Percentiles rank a stretch among this genome's conserved stretches.
phyloP scores from a whole-genome alignment of 2,113 vertebrate genomes.

The Gracilinanus agilis region DNA sequence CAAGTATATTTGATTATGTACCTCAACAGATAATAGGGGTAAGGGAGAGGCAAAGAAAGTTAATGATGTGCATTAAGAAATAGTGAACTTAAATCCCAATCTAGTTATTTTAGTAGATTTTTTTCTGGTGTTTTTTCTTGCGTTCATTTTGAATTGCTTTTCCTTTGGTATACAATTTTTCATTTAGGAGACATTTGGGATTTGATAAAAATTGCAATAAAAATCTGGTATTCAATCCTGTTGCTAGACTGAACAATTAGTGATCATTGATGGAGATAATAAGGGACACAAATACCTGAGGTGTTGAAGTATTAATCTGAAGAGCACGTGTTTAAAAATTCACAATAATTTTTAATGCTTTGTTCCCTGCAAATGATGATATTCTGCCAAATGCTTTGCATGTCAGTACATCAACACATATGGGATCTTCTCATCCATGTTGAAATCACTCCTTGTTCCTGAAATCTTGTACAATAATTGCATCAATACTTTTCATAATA shows the following conservation, averaged over 20 bases:
- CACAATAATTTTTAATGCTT: background rate
- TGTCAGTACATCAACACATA: background rate
- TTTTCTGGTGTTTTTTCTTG: background rate
- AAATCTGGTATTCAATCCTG: background rate
- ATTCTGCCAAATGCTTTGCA: background rate
- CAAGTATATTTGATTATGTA: background rate
- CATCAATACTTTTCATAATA: background rate
- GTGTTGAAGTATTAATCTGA: background rate
- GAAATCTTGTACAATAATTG: background rate
- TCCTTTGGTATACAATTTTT: background rate
- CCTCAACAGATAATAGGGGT: background rate
- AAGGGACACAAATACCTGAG: background rate
- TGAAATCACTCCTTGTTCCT: background rate
- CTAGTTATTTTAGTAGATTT: background rate
- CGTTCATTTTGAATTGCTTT: background rate
- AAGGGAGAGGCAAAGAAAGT: background rate
- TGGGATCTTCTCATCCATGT: background rate
- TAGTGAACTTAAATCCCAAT: background rate
- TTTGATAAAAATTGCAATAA: background rate
- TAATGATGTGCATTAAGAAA: background rate
- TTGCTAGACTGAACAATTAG: background rate
- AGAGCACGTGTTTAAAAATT: background rate
- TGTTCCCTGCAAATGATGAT: background rate
- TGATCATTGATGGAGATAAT: background rate
- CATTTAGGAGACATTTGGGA: background rate